Evolutionary conservation across 2,797 vertebrate genomes (phyloP), one percentile per base, ranked within the genome.

Genomic region (Sebastes diaconus): DNA sequence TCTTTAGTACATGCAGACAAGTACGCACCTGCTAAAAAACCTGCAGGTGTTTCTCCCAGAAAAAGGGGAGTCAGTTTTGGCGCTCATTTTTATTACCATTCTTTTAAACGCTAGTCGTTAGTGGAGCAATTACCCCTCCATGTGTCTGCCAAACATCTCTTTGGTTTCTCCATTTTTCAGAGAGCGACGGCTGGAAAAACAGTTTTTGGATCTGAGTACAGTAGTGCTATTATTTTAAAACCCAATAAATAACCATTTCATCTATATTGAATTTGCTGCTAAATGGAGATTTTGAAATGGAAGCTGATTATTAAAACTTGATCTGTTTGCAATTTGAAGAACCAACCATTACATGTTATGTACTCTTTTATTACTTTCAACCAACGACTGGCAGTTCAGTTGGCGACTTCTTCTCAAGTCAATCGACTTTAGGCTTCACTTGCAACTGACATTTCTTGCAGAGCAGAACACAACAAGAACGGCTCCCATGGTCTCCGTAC

Each of bases 41-140:
- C 60, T 68, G 57, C 46, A 61, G 57, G 54, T 30, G 20, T 74
- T 2, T 50, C 58, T 71, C 66, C 36, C 50, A 50, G 39, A 30
- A 61, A 54, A 29, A 39, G 12, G 6, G 16, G 42, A 7, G 12
- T 18, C 1, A 9, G 11, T 65, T 68, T 70, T 76, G 39, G 42
- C 42, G 16, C 42, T 46, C 16, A 46, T 7, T 46, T 46, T 46
- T 46, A 46, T 46, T 46, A 46, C 16, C 16, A 18, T 46, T 46
- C 16, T 46, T 46, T 46, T 46, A 46, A 46, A 46, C 42, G 42
- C 42, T 46, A 8, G 42, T 46, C 18, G 16, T 18, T 46, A 7
- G 16, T 46, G 60, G 34, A 55, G 57, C 20, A 3, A 22, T 25
- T 14, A 25, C 9, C 14, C 20, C 57, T 46, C 54, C 10, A 13